Conservation (phyloP, 2,888 invertebrate genomes). For the Vandiemenella viatica region DNA sequence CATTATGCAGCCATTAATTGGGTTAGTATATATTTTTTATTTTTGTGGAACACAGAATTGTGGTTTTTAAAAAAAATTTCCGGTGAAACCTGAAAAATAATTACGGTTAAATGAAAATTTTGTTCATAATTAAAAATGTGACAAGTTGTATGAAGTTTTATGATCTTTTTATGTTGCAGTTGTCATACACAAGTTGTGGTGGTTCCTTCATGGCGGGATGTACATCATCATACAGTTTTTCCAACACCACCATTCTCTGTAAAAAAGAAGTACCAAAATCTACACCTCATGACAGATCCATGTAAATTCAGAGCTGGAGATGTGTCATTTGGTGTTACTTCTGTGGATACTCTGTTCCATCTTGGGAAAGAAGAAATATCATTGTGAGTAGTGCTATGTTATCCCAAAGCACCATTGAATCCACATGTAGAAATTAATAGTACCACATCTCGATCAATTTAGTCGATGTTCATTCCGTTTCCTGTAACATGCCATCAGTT, state of each 20-base stretch:
- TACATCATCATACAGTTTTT: conserved; percentile 61
- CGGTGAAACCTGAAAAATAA: neutral
- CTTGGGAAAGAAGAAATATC: conserved; percentile 65
- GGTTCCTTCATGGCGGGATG: conserved; percentile 61
- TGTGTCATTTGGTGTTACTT: conserved; percentile 59
- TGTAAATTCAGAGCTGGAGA: conserved; percentile 62
- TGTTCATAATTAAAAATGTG: neutral
- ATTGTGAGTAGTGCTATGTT: conserved; percentile 34
- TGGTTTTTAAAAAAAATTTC: conserved; percentile 3
- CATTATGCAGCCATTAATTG: conserved; percentile 44
- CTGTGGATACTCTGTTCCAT: conserved; percentile 71
- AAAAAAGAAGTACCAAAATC: conserved; percentile 40
- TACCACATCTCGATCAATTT: too few relatives aligned
- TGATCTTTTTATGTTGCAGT: conserved; percentile 28
- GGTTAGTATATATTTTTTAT: conserved; percentile 32
- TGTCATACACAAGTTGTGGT: conserved; percentile 55
- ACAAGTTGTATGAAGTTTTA: too few relatives aligned
- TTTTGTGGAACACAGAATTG: too few relatives aligned
- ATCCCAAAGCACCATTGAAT: neutral
- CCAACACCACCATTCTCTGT: conserved; percentile 65
- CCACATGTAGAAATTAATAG: too few relatives aligned
- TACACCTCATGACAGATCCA: conserved; percentile 66
- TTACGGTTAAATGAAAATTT: too few relatives aligned
- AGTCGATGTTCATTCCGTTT: too few relatives aligned
- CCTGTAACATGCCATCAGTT: too few relatives aligned